Evolutionary conservation across 1,140 invertebrate genomes (phyloP).

Genomic region (Hyphantria cunea): DNA sequence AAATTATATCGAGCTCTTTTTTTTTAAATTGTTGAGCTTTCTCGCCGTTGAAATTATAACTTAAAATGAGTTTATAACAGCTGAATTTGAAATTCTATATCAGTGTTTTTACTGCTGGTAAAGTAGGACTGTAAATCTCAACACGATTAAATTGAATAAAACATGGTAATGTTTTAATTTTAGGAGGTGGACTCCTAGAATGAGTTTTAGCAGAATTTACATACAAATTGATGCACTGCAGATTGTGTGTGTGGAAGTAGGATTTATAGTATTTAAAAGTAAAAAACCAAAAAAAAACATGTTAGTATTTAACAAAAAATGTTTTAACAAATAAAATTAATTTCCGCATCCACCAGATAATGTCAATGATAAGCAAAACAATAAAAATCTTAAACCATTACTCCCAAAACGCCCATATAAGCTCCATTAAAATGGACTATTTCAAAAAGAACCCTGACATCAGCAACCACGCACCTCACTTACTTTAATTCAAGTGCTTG

Average conservation of each 20-base stretch:
- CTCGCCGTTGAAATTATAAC: slow-evolving; percentile 2
- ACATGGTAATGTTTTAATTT: no score
- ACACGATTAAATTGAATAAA: no score
- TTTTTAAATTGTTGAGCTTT: slow-evolving; percentile 14
- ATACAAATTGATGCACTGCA: no score
- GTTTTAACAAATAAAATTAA: no score
- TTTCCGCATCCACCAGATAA: no score
- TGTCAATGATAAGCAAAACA: slow-evolving; percentile 7
- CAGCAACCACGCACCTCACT: slow-evolving; percentile 30
- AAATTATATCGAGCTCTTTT: slow-evolving; percentile 6
- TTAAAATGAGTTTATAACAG: slow-evolving; percentile 1
- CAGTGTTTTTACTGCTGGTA: not conserved
- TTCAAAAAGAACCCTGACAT: slow-evolving; percentile 16
- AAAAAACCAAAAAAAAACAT: no score
- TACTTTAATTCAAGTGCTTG: slow-evolving; percentile 46
- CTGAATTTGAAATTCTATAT: not conserved
- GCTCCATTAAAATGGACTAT: slow-evolving; percentile 4
- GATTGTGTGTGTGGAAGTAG: no score
- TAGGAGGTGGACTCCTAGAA: no score
- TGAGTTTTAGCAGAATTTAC: no score
- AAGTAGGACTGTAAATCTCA: not conserved
- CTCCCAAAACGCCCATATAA: slow-evolving; percentile 4
- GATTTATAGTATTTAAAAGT: no score
- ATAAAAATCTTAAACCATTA: slow-evolving; percentile 15
- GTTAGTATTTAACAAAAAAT: no score